Conservation (phyloP, 2,797 vertebrate species). For the Melopsittacus undulatus region DNA sequence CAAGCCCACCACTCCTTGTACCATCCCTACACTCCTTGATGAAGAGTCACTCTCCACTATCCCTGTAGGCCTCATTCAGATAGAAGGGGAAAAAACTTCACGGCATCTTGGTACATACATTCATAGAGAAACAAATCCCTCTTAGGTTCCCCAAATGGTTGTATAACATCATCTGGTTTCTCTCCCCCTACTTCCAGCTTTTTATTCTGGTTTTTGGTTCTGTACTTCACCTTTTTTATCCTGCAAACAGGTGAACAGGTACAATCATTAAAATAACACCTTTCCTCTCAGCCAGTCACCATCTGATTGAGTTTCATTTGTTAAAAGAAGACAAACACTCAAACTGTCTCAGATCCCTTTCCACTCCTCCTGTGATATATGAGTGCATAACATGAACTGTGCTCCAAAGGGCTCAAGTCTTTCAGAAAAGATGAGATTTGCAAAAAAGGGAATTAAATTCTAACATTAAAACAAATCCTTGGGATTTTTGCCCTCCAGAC, state of each 20-base stretch:
- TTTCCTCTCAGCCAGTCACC: not conserved
- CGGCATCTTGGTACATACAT: not conserved
- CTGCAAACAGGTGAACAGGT: constrained; percentile 5
- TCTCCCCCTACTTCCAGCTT: not conserved
- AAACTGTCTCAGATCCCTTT: not conserved
- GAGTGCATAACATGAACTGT: not conserved
- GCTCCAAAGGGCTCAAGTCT: not conserved
- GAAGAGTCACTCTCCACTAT: not conserved
- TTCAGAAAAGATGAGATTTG: not conserved
- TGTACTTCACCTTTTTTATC: not conserved
- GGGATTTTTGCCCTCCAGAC: not conserved
- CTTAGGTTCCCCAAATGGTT: not conserved
- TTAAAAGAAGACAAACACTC: not conserved
- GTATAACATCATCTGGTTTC: not conserved
- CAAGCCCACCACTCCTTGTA: not conserved
- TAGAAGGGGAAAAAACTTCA: not conserved
- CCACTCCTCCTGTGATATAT: not conserved
- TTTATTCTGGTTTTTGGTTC: not conserved
- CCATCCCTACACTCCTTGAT: not conserved
- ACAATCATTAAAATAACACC: constrained; percentile 2
- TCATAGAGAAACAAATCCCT: not conserved
- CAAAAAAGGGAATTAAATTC: constrained; percentile 1
- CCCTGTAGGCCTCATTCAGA: not conserved
- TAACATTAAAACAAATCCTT: not conserved
- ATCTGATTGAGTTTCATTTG: not conserved